These are phyloP conservation scores for Mellivora capensis DNA, from an alignment of 2,113 vertebrate species.

Conservation along the genomic window DNA sequence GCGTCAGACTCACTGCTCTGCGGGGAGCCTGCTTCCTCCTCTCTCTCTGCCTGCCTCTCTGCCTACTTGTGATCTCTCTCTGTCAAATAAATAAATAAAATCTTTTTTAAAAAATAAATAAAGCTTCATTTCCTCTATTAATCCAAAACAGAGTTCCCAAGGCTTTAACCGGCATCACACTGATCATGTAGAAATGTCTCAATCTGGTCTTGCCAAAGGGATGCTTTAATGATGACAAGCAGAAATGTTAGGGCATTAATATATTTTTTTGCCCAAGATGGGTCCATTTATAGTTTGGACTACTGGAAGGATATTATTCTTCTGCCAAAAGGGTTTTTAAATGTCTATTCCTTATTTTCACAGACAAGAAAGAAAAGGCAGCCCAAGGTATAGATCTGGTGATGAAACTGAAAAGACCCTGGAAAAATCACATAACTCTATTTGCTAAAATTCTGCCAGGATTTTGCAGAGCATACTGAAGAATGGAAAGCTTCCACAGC, in stretches of 20 bases:
- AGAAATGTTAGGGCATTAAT: neutral
- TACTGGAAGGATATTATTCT: neutral
- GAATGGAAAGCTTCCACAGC: neutral
- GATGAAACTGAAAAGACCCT: neutral
- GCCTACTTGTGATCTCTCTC: too few relatives aligned
- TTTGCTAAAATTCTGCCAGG: neutral
- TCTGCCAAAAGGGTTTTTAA: conserved; percentile 6
- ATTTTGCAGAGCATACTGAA: neutral
- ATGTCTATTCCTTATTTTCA: conserved; percentile 15
- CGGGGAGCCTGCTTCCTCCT: too few relatives aligned
- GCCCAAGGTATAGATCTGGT: neutral
- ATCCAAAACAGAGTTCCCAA: neutral
- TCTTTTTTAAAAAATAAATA: neutral
- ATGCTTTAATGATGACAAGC: neutral
- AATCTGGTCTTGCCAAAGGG: neutral
- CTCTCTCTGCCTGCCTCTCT: too few relatives aligned
- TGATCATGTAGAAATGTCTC: neutral
- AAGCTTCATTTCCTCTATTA: neutral
- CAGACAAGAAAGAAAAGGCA: neutral
- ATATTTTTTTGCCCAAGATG: neutral
- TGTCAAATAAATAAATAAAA: too few relatives aligned
- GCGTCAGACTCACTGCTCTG: too few relatives aligned
- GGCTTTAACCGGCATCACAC: neutral
- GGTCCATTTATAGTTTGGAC: neutral
- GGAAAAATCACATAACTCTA: neutral